A percentile compares a stretch with the other conserved stretches of the same genome.
phyloP scores from a whole-genome alignment of 2,113 vertebrate species.

The Pterophyllum scalare region DNA sequence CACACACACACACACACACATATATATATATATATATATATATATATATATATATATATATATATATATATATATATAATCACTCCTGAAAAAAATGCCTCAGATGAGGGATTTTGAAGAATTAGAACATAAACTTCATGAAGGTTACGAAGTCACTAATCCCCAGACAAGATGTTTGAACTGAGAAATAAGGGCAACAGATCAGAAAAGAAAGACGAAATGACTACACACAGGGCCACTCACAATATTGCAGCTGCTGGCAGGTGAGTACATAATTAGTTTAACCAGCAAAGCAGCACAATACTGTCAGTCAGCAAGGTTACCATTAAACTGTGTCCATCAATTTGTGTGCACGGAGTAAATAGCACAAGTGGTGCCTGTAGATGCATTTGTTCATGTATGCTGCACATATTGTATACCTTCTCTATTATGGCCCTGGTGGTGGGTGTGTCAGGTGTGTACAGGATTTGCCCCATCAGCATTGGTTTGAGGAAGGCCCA shows the following conservation, averaged over 20 bases:
- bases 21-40: too few relatives aligned
- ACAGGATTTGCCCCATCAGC: constrained; percentile 93
- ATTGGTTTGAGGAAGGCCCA: constrained; percentile 97
- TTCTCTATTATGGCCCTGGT: constrained; percentile 90
- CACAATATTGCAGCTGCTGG: neutral
- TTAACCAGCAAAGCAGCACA: neutral
- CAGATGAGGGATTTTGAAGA: neutral
- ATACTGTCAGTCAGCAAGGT: neutral
- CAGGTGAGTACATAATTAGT: constrained; percentile 5
- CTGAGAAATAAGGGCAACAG: neutral
- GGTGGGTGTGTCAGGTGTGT: constrained; percentile 85
- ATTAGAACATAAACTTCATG: neutral
- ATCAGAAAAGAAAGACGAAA: neutral
- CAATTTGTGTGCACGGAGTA: neutral
- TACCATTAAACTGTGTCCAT: neutral
- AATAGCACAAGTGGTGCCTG: neutral
- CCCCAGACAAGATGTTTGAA: neutral
- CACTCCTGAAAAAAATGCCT: neutral
- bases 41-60: too few relatives aligned
- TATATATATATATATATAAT: too few relatives aligned
- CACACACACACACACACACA: neutral
- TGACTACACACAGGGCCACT: neutral
- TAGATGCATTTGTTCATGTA: neutral
- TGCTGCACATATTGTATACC: constrained; percentile 73
- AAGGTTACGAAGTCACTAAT: neutral